A percentile compares a stretch with the other conserved stretches of the same genome.
Conservation (phyloP, 2,888 invertebrate species). For the Morpho achilles region DNA sequence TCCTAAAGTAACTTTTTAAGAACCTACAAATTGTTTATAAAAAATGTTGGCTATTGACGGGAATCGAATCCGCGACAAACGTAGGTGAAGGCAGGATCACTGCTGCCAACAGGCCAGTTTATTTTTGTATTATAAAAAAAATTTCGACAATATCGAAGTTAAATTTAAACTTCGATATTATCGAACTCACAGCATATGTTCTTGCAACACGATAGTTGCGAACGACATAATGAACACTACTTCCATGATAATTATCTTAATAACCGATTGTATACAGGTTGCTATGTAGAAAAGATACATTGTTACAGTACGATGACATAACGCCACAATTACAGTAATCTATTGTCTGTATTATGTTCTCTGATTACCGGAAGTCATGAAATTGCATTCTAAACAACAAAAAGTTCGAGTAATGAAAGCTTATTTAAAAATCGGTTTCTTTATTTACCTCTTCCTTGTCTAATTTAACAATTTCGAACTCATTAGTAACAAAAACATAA, state of each 20-base stretch:
- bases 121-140: too few species aligned
- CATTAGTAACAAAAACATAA: too few species aligned
- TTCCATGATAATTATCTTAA: conserved; percentile 13
- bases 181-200: neutral
- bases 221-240: conserved; percentile 1
- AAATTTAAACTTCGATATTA: too few species aligned
- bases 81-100: too few species aligned
- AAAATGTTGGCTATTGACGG: too few species aligned
- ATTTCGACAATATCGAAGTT: too few species aligned
- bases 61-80: too few species aligned
- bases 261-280: conserved; percentile 12
- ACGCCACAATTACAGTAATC: conserved; percentile 14
- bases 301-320: conserved; percentile 12
- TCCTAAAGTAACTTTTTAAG: too few species aligned
- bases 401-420: neutral
- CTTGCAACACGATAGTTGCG: neutral
- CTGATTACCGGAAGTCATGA: conserved; percentile 1
- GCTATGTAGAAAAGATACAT: conserved; percentile 12
- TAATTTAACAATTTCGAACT: too few species aligned
- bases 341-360: conserved; percentile 9
- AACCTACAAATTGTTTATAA: too few species aligned
- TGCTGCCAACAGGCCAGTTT: too few species aligned
- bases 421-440: neutral
- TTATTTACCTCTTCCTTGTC: too few species aligned
- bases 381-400: conserved; percentile 4